Base-by-base conservation (phyloP, 2,888 invertebrate species). In the Trachelus tabidus region DNA sequence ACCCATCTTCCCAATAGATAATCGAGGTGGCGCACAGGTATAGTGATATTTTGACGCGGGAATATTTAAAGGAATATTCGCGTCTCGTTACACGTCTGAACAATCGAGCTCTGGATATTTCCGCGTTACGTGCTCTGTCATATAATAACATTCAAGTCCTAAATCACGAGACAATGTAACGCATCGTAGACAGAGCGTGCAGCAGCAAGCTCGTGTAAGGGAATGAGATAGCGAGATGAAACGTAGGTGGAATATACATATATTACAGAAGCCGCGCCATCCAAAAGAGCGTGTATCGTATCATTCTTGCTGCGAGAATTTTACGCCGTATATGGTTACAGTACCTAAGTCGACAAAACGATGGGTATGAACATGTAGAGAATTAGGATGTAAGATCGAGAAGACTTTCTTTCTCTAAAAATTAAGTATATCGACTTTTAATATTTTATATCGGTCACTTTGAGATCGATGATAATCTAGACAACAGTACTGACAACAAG, bases 271-370 rank as follows among this genome's bases (percentile, higher is more conserved):
- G 23, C 9, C 23, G 2, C 40, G 23, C 23, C 40, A 56, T 23
- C 40, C 40, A 75, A 40, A 69, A 75, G 40, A 23, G 23, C 40
- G 23, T 81, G 81, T 75, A 81, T 82, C 81, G 81, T 75, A 81
- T 82, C 81, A 80, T 82, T 79, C 80, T 75, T 75, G 77, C 76
- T 79, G 79, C 77, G 77, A 79, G 77, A 77, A 76, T 73, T 6
- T 40, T 23, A 40, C 23, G 40, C 40, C 23, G 6, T 40, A 40
- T 40, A 23, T 40, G 40, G 40, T 4, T 15, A 9, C 40, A 40
- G 23, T 15, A 40, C 23, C 40, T 9, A 40, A 40, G 23, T 6
- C 15, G 2, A 9, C 0, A 23, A 40, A 40, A 1, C 9, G 40
- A 40, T 23, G 40, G 40, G 6, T 23, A 40, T 6, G 2, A 40